phyloP scores from a whole-genome alignment of 2,113 vertebrate species.

The Capreolus pygargus region DNA sequence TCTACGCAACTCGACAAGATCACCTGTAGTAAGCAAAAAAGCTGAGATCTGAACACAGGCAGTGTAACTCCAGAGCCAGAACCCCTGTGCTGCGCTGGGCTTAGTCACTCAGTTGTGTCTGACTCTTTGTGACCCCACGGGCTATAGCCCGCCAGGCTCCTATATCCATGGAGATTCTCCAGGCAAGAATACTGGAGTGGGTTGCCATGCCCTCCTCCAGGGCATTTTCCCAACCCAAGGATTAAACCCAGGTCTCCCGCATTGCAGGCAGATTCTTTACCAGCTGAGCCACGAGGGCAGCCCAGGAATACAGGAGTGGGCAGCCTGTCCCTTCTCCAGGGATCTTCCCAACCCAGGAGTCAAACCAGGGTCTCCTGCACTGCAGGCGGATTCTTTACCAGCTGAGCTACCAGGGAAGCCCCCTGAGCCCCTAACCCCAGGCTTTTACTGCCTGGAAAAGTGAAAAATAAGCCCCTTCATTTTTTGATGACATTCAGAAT shows the following conservation, averaged over 20 bases:
- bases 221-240: background rate
- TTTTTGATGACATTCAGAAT: background rate
- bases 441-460: background rate
- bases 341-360: background rate
- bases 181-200: background rate
- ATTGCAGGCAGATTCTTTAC: background rate
- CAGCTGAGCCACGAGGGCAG: background rate
- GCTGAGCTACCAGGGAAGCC: background rate
- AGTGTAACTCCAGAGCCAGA: background rate
- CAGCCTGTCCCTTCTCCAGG: background rate
- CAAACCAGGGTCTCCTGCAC: accelerated
- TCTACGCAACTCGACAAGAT: background rate
- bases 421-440: background rate
- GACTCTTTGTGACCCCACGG: background rate
- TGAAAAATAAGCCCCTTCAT: background rate
- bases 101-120: background rate
- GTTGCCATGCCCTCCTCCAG: background rate
- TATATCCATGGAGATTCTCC: background rate
- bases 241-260: background rate
- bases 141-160: background rate
- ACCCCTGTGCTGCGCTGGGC: accelerated
- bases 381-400: background rate
- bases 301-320: background rate
- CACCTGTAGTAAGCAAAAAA: background rate
- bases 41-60: background rate